These are phyloP conservation scores for Strigamia transsilvanica DNA, from an alignment of 2,888 invertebrate species.

Conservation along the genomic window DNA sequence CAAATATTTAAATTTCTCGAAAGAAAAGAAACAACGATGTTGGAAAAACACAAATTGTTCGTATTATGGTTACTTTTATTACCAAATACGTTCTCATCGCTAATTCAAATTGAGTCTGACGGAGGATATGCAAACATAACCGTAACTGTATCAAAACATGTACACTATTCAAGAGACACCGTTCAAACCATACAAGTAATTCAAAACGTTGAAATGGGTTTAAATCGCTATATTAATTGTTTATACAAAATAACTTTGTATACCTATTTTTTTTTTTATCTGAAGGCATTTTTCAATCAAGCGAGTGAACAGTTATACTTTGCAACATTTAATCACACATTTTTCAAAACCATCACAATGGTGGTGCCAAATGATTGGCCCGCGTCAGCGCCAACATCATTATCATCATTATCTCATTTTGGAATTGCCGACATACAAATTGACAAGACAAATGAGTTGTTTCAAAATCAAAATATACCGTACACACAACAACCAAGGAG, in stretches of 20 bases:
- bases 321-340: neutral
- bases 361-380: neutral
- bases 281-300: neutral
- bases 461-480: neutral
- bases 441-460: neutral
- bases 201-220: neutral
- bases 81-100: neutral
- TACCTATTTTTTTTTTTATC: neutral
- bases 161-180: neutral
- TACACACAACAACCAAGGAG: conserved; percentile 17
- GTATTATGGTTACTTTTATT: neutral
- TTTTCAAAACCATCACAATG: neutral
- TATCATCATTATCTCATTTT: neutral
- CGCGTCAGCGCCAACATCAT: neutral
- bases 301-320: neutral
- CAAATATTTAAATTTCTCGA: neutral
- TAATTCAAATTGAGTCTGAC: neutral
- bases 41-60: neutral
- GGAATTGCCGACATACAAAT: neutral
- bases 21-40: neutral
- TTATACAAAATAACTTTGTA: no score
- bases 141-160: neutral
- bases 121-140: neutral
- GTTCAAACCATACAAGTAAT: neutral
- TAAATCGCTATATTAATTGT: no score